Percentiles rank a stretch among this genome's conserved stretches.
phyloP scores from a whole-genome alignment of 2,113 vertebrate species.

The Laticauda laticaudata region DNA sequence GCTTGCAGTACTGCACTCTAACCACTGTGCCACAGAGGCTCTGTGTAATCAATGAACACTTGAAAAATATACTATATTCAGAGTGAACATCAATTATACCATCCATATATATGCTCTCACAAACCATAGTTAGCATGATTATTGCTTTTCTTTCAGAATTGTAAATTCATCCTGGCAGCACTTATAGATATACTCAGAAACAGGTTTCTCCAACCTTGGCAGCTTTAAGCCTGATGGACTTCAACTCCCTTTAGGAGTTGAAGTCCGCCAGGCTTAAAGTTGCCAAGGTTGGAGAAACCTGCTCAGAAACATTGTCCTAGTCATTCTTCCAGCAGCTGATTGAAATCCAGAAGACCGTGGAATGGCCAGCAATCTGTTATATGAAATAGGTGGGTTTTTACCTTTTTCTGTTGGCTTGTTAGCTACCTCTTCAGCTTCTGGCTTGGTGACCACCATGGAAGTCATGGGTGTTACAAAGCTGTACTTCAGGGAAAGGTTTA shows the following conservation, averaged over 20 bases:
- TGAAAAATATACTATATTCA: not conserved
- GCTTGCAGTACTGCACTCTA: no score
- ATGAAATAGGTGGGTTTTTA: conserved; percentile 29
- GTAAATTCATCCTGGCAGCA: not conserved
- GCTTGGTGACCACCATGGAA: conserved; percentile 91
- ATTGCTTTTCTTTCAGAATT: not conserved
- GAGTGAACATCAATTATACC: not conserved
- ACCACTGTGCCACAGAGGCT: no score
- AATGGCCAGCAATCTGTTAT: no score
- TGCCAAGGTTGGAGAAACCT: no score
- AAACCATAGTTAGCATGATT: no score
- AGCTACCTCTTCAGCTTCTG: conserved; percentile 72
- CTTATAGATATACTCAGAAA: not conserved
- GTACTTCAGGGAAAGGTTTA: conserved; percentile 82
- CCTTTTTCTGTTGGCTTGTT: conserved; percentile 83
- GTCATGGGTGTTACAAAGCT: conserved; percentile 90
- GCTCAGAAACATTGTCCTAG: not conserved
- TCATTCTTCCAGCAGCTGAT: not conserved
- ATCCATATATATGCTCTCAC: not conserved
- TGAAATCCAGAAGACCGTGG: not conserved
- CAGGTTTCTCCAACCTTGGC: no score
- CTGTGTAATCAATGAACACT: not conserved
- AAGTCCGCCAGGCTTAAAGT: no score
- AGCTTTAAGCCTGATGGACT: no score
- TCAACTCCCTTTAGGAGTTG: no score